These are phyloP conservation scores for Pangasius sanitwongsei DNA, from an alignment of 2,797 vertebrate genomes.

Conservation along the genomic window DNA sequence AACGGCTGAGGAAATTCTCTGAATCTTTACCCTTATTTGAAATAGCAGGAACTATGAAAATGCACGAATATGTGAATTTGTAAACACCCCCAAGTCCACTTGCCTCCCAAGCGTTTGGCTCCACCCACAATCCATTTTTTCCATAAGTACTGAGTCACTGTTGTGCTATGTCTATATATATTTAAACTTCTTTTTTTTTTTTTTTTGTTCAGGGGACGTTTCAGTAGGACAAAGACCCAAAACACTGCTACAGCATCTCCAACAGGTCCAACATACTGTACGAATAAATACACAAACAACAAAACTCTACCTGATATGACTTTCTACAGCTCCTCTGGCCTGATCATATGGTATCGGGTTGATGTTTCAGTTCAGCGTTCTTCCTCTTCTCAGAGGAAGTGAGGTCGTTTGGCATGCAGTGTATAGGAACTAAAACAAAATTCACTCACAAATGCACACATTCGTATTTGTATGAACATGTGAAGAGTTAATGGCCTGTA, in stretches of 20 bases:
- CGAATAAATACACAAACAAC: not conserved
- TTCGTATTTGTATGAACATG: not conserved
- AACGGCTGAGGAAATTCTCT: not conserved
- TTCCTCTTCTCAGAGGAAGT: constrained; percentile 30
- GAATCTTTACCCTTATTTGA: not conserved
- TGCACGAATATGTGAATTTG: too few species aligned
- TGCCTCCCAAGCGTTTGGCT: too few species aligned
- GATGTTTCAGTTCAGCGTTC: not conserved
- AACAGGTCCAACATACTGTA: not conserved
- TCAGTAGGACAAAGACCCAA: not conserved
- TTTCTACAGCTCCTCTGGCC: constrained; percentile 4
- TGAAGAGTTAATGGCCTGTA: not conserved
- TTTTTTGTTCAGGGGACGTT: not conserved
- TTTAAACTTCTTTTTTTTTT: not conserved
- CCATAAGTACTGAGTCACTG: not conserved
- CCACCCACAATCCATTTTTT: too few species aligned
- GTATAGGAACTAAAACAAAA: constrained; percentile 1
- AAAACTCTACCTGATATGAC: not conserved
- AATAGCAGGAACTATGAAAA: not conserved
- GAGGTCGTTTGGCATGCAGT: not conserved
- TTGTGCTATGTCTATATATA: not conserved
- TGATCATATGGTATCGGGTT: not conserved
- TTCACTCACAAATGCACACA: not conserved
- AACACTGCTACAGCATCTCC: not conserved
- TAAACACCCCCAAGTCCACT: too few species aligned